A percentile compares a stretch with the other conserved stretches of the same genome.
Conservation (phyloP, 53 echinoderm and acorn worm genomes). For the Antedon mediterranea region DNA sequence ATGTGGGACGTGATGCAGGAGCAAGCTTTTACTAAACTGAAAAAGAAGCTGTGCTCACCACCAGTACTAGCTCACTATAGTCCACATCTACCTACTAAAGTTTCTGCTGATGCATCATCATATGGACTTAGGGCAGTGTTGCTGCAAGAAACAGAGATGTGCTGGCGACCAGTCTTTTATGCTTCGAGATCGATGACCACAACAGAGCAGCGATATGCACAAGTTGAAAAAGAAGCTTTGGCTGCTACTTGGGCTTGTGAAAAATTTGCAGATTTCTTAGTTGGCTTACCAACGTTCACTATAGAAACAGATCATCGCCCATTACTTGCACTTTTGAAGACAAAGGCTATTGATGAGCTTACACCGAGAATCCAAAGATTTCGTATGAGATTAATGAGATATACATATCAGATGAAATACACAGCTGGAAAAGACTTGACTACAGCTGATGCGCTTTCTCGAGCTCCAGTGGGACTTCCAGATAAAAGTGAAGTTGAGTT, state of each 20-base stretch:
- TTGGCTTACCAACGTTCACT: neutral
- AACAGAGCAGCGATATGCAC: neutral
- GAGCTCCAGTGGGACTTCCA: neutral
- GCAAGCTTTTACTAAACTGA: neutral
- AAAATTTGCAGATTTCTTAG: neutral
- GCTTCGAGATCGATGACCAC: neutral
- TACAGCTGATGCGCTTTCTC: neutral
- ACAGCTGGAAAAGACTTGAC: neutral
- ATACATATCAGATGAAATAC: neutral
- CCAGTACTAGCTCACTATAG: neutral
- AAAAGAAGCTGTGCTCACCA: neutral
- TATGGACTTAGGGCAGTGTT: neutral
- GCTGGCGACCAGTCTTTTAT: neutral
- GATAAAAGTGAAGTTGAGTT: neutral
- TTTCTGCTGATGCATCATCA: neutral
- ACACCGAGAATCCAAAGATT: neutral
- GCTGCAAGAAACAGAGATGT: neutral
- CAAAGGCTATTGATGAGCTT: neutral
- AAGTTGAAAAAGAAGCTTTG: neutral
- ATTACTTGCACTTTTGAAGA: neutral
- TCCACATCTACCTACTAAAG: neutral
- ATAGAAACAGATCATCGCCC: neutral
- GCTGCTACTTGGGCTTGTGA: neutral
- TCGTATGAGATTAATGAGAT: neutral
- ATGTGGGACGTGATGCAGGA: neutral